Base-by-base conservation (phyloP, 2,888 invertebrate genomes). In the Augiades crinisus region DNA sequence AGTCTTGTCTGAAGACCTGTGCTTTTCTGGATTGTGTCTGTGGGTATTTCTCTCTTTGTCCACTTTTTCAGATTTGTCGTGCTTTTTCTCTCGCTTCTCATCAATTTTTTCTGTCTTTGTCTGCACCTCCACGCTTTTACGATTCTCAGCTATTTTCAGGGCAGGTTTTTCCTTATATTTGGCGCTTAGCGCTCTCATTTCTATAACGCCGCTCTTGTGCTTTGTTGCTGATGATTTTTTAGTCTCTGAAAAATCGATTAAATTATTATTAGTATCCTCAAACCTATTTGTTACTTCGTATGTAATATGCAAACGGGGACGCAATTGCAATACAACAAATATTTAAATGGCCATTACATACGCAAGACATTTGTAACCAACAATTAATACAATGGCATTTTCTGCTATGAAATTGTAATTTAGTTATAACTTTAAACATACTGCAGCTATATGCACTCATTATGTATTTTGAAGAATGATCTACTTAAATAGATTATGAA, bases 161-260 rank as follows among this genome's bases (percentile, higher is more conserved):
- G 79, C 72, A 0, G 85, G 66, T 54, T 86, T 85, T 7, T 86
- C 80, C 56, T 81, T 81, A 58, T 83, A 87, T 53, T 87, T 87
- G 0, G 84, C 79, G 55, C 88, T 87, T 0, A 90, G 62, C 0
- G 90, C 88, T 61, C 90, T 66, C 90, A 90, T 90, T 57, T 90
- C 90, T 38, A 90, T 90, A 2, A 90, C 89, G 1, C 89, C 90
- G 1, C 67, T 73, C 58, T 89, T 88, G 56, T 82, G 87, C 62
- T 88, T 87, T 0, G 79, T 65, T 3, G 62, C 27, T 7, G 72
- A 50, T 0, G 85, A 59, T 45, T 78, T 82, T 57, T 80, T 85
- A 5, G 77, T 47, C 56, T 84, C 87, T 88, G 78, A 24, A 10
- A 0, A 16, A 14, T 31, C 10, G 0, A 10, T n/a, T 36, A 16